Percentiles rank a stretch among this genome's conserved stretches.
These are phyloP conservation scores for Nasonovia ribisnigri DNA, from an alignment of 2,888 invertebrate genomes.

Conservation along the genomic window DNA sequence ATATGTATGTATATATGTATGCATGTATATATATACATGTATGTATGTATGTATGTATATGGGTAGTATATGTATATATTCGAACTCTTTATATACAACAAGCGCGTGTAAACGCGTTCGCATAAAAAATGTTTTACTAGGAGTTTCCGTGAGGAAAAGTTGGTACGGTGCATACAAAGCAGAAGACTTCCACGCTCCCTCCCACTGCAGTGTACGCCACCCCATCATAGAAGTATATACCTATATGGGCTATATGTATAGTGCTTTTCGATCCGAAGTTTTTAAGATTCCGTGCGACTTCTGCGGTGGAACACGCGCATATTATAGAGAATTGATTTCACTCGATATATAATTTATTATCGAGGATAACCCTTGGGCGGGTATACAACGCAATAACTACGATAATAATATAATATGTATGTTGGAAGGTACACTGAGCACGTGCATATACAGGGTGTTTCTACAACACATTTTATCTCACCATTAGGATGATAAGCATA, in stretches of 20 bases:
- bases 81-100: neutral
- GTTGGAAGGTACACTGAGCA: neutral
- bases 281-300: constrained; percentile 1
- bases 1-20: neutral
- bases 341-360: neutral
- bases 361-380: neutral
- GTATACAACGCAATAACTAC: neutral
- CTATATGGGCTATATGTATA: neutral
- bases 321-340: constrained; percentile 22
- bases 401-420: neutral
- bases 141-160: constrained; percentile 7
- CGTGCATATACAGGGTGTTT: neutral
- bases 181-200: neutral
- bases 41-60: neutral
- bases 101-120: neutral
- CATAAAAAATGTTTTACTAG: constrained; percentile 45
- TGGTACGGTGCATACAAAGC: constrained; percentile 26
- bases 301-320: neutral
- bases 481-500: neutral
- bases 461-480: neutral
- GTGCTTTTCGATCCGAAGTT: neutral
- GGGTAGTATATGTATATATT: neutral
- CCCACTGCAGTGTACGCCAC: neutral
- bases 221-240: neutral
- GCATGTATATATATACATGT: neutral